phyloP scores from a whole-genome alignment of 2,113 vertebrate species.

The Sarotherodon lohbergeri region DNA sequence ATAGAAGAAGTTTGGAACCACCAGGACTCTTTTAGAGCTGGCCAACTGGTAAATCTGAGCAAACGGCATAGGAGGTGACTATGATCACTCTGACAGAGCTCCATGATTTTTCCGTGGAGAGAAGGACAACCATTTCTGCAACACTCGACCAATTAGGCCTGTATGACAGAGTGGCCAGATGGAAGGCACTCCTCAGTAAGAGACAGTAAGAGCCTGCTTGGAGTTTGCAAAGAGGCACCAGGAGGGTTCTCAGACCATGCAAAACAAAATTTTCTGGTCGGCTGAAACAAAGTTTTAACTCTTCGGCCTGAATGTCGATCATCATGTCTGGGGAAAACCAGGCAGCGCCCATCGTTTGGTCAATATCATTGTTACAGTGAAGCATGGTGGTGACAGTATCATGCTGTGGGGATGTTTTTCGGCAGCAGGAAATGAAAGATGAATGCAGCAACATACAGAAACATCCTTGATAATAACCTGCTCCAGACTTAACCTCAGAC shows the following conservation, averaged over 20 bases:
- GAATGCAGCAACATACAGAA: not conserved
- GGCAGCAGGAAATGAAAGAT: not conserved
- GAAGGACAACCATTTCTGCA: not conserved
- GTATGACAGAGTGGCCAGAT: not conserved
- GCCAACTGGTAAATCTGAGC: not conserved
- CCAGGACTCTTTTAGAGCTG: not conserved
- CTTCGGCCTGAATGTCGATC: not conserved
- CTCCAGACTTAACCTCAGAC: not conserved
- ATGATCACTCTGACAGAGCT: not conserved
- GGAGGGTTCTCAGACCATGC: not conserved
- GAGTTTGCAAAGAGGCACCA: not conserved
- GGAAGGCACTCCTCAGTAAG: not conserved
- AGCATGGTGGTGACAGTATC: not conserved
- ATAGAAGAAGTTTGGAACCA: not conserved
- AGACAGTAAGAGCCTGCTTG: not conserved
- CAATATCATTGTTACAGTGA: not conserved
- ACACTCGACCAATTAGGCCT: not conserved
- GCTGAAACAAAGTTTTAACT: not conserved
- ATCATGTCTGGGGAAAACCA: rapidly evolving
- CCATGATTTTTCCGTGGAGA: not conserved
- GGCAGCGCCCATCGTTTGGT: not conserved
- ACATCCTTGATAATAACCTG: not conserved
- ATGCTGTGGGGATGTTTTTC: not conserved
- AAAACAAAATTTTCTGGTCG: not conserved
- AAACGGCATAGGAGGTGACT: not conserved